Evolutionary conservation across 2,797 vertebrate genomes (phyloP).

Genomic region (Neopelma chrysocephalum): DNA sequence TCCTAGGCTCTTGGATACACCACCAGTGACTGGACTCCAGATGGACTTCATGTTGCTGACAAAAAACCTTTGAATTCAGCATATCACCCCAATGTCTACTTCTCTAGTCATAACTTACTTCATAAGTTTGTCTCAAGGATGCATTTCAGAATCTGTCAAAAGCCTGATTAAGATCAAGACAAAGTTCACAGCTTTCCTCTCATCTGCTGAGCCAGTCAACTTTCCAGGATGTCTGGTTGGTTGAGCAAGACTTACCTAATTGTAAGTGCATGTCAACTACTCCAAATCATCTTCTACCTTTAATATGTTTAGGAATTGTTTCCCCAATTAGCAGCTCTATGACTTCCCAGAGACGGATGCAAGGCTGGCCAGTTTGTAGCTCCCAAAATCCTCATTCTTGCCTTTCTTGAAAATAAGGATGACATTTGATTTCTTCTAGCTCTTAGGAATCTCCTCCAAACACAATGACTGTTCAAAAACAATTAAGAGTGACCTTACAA

Average conservation of each 20-base stretch:
- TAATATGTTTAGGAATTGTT: not conserved
- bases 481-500: not conserved
- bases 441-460: not conserved
- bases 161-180: not conserved
- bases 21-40: not conserved
- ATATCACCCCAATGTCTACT: not conserved
- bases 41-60: not conserved
- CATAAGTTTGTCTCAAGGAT: not conserved
- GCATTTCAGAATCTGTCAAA: not conserved
- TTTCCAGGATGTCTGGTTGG: not conserved
- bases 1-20: not conserved
- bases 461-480: not conserved
- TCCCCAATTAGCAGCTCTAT: not conserved
- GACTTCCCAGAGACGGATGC: not conserved
- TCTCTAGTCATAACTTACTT: not conserved
- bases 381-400: not conserved
- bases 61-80: not conserved
- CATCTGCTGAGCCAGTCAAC: not conserved
- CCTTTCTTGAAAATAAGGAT: not conserved
- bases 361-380: not conserved
- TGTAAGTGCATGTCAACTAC: not conserved
- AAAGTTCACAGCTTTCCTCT: not conserved
- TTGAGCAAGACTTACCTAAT: not conserved
- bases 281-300: not conserved
- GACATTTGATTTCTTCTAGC: not conserved